phyloP scores from a whole-genome alignment of 2,797 vertebrate species.

The Falco biarmicus region DNA sequence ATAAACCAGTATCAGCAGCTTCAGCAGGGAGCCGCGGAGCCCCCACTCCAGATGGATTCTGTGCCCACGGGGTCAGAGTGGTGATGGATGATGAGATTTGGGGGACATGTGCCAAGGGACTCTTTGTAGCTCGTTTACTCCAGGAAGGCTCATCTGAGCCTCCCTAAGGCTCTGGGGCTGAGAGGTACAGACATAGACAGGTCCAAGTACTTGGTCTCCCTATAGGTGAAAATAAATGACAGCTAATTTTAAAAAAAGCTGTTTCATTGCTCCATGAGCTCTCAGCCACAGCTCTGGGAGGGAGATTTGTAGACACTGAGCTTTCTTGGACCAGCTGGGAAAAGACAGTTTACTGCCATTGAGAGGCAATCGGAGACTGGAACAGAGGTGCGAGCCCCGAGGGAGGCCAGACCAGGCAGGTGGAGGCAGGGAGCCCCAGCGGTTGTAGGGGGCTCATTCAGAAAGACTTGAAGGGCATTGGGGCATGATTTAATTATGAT shows the following conservation, averaged over 20 bases:
- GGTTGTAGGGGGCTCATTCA: background rate
- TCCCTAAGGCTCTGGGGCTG: background rate
- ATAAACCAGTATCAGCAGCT: background rate
- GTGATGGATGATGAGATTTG: background rate
- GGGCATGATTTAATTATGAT: background rate
- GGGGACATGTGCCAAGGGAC: background rate
- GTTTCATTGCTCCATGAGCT: background rate
- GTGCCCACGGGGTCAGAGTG: rapidly evolving
- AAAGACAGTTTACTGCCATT: background rate
- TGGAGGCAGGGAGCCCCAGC: background rate
- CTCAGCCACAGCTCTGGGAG: background rate
- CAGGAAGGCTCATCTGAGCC: background rate
- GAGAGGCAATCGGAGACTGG: background rate
- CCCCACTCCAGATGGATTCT: background rate
- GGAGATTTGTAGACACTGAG: rapidly evolving
- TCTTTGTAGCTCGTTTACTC: background rate
- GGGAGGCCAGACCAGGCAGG: background rate
- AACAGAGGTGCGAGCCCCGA: background rate
- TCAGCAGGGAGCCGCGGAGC: background rate
- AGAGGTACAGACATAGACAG: rapidly evolving
- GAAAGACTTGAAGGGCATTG: background rate
- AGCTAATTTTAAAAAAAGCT: background rate
- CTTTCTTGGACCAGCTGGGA: background rate
- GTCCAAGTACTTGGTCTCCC: background rate
- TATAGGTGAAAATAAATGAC: background rate